Percentiles rank a stretch among this genome's conserved stretches.
These are phyloP conservation scores for Ctenodactylus gundi DNA, from an alignment of 2,113 vertebrate genomes.

Conservation along the genomic window DNA sequence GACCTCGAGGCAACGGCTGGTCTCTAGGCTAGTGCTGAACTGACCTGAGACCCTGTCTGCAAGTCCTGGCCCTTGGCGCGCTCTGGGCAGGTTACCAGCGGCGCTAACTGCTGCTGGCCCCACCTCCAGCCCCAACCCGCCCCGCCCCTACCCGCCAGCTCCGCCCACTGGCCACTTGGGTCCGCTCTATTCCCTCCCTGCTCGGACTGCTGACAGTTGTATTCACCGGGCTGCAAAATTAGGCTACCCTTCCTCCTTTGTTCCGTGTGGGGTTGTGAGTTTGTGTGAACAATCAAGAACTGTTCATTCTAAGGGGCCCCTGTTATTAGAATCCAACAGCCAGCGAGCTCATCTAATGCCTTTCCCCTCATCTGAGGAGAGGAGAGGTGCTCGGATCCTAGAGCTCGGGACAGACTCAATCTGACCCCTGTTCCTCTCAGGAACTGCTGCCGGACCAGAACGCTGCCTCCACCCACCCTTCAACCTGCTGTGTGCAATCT, in stretches of 20 bases:
- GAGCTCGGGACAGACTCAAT: not conserved
- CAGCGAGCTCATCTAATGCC: not conserved
- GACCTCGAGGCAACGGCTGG: fast-evolving
- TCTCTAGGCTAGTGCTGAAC: not conserved
- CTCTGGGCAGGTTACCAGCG: too few species aligned
- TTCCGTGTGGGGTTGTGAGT: not conserved
- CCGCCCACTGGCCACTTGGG: not conserved
- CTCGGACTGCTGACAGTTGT: too few species aligned
- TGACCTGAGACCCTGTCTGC: not conserved
- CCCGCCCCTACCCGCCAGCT: not conserved
- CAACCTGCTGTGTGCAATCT: not conserved
- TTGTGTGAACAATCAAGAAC: not conserved
- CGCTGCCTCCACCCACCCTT: not conserved
- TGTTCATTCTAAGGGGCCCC: not conserved
- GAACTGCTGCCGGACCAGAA: not conserved
- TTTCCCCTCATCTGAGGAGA: not conserved
- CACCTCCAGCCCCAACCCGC: not conserved
- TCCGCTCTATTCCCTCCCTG: fast-evolving
- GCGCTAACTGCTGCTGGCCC: too few species aligned
- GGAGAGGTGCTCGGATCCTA: not conserved
- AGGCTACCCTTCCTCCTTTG: not conserved
- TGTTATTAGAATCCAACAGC: not conserved
- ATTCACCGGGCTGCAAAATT: too few species aligned
- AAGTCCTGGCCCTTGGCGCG: not conserved
- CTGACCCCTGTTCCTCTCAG: not conserved